Base-by-base conservation (phyloP, 2,888 invertebrate species). In the Phalera bucephala region DNA sequence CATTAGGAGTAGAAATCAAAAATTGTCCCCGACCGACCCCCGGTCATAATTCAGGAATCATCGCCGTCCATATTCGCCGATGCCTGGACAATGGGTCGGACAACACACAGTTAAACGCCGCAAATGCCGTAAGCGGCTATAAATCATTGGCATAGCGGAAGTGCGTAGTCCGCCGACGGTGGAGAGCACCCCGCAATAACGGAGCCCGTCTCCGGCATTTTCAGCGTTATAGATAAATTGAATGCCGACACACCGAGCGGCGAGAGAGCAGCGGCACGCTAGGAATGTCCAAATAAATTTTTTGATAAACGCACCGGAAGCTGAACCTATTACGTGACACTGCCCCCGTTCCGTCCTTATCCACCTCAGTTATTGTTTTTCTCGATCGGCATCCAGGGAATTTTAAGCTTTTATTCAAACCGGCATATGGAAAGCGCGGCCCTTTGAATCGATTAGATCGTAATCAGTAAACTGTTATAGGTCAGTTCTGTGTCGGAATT, bases 141-240 rank as follows among this genome's bases (percentile, higher is more conserved):
- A 88, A 87, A 88, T 88, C 87, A 88, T 88, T 73, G 80, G 71
- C 86, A 85, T 86, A 82, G 84, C 88, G 88, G 88, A 88, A 88
- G 80, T 81, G 80, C 81, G 84, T 78, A 74, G 76, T 68, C 72
- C 67, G 67, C 67, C 71, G 56, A 62, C 58, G 69, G 60, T 51
- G 64, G 25, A 65, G 67, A 61, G 67, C 59, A 61, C 76, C 72
- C 75, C 69, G 76, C 79, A 80, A 85, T 85, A 85, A 84, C 85
- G 79, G 78, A 64, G 60, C 46, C 52, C 70, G 65, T 70, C 78
- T 75, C 76, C 72, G 80, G 82, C 71, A 86, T 83, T 83, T 81
- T 73, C 78, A 76, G 79, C 73, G 74, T 70, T 74, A 80, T 81
- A 87, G 86, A 88, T 88, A 87, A 87, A 87, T 88, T 85, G 83